A percentile compares a stretch with the other conserved stretches of the same genome.
Evolutionary conservation across 2,888 invertebrate species (phyloP).

Genomic region (Drosophila setosimentum): DNA sequence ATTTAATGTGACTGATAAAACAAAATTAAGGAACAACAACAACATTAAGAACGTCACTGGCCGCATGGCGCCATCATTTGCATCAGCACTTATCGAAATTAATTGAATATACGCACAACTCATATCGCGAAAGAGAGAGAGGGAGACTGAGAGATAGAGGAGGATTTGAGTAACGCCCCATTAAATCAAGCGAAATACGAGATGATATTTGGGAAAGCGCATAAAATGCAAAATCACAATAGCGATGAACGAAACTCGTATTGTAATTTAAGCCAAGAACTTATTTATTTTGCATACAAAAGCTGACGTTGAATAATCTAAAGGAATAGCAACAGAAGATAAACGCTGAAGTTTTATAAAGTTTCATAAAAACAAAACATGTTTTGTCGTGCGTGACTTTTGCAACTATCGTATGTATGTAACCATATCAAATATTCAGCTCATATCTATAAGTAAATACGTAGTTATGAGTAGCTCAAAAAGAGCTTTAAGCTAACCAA

Average conservation of each 20-base stretch:
- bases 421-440: background rate
- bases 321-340: background rate
- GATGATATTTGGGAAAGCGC: no score
- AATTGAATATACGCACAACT: slow-evolving; percentile 36
- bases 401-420: background rate
- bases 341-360: background rate
- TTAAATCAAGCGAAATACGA: background rate
- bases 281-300: background rate
- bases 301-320: background rate
- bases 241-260: background rate
- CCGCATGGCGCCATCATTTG: slow-evolving; percentile 40
- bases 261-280: background rate
- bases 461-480: slow-evolving; percentile 1
- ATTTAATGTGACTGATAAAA: slow-evolving; percentile 16
- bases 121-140: background rate
- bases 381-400: background rate
- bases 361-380: background rate
- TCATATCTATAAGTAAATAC: background rate
- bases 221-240: background rate
- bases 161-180: slow-evolving; percentile 42
- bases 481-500: slow-evolving; percentile 22
- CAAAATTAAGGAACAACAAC: background rate
- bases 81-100: slow-evolving; percentile 45
- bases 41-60: slow-evolving; percentile 23
- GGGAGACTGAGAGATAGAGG: background rate